phyloP scores from a whole-genome alignment of 2,797 vertebrate genomes.

The Anguilla pacifica region DNA sequence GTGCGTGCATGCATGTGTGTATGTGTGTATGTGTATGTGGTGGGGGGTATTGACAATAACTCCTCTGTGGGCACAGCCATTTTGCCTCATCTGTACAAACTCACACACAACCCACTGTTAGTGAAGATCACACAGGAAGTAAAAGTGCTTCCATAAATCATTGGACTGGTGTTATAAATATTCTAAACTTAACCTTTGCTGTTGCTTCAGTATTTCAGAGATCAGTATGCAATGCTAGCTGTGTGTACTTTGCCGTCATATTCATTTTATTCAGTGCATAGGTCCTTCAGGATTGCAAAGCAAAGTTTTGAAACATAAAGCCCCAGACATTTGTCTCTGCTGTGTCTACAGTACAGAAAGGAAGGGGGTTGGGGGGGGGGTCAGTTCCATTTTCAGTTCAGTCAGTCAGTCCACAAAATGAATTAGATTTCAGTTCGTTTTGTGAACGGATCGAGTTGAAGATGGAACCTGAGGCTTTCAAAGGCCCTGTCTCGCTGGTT shows the following conservation, averaged over 20 bases:
- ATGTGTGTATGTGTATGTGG: background rate
- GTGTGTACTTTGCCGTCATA: background rate
- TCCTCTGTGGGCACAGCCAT: no score
- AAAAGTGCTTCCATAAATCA: conserved; percentile 10
- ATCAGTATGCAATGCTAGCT: background rate
- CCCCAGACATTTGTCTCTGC: background rate
- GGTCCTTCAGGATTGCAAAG: background rate
- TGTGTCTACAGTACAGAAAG: background rate
- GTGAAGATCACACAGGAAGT: background rate
- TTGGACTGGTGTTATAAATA: conserved; percentile 40
- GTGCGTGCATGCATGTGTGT: conserved; percentile 22
- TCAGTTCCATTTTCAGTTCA: background rate
- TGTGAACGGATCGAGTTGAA: background rate
- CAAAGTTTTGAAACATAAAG: background rate
- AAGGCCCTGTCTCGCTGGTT: background rate
- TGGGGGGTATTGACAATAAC: conserved; percentile 31
- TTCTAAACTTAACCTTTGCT: conserved; percentile 52
- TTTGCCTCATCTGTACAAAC: no score
- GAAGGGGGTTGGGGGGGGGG: background rate
- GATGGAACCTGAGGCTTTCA: background rate
- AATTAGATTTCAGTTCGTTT: background rate
- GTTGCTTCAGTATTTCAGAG: background rate
- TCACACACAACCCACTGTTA: background rate
- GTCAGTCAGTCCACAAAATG: background rate
- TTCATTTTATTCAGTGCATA: background rate